Conservation (phyloP, 2,113 vertebrate genomes). For the Parus major region DNA sequence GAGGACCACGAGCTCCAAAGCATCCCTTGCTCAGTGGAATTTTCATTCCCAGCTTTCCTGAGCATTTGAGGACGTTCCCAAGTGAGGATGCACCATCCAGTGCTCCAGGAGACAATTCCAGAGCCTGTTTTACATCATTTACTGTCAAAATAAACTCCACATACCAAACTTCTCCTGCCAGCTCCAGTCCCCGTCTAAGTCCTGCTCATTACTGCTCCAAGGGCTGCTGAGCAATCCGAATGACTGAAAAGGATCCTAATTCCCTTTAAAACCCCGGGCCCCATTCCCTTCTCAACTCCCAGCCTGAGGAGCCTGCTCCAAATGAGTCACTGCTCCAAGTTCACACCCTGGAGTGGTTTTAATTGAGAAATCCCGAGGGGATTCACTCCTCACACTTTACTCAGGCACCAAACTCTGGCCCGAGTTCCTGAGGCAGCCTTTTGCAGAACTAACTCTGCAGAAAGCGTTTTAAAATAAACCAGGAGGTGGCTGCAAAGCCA, state of each 20-base stretch:
- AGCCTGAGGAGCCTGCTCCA: background rate
- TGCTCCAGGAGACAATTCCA: background rate
- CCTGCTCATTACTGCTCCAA: background rate
- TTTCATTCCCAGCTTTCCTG: background rate
- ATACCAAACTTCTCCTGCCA: background rate
- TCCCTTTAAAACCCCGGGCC: background rate
- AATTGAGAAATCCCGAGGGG: background rate
- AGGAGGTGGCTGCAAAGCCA: constrained; percentile 32
- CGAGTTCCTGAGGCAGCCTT: background rate
- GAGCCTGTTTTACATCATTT: background rate
- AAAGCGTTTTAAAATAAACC: constrained; percentile 62
- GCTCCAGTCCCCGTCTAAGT: background rate
- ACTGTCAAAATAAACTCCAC: background rate
- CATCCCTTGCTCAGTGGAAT: background rate
- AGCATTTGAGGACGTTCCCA: accelerated
- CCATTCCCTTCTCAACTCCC: background rate
- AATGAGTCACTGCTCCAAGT: background rate
- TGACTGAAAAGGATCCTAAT: background rate
- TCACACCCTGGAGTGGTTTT: background rate
- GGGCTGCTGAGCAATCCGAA: background rate
- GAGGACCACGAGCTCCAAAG: background rate
- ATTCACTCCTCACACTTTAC: background rate
- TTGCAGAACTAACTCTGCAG: constrained; percentile 22
- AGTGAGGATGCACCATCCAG: background rate
- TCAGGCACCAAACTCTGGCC: background rate